Evolutionary conservation across 2,797 vertebrate genomes (phyloP).

Genomic region (Cynodonichthys magdalenae): DNA sequence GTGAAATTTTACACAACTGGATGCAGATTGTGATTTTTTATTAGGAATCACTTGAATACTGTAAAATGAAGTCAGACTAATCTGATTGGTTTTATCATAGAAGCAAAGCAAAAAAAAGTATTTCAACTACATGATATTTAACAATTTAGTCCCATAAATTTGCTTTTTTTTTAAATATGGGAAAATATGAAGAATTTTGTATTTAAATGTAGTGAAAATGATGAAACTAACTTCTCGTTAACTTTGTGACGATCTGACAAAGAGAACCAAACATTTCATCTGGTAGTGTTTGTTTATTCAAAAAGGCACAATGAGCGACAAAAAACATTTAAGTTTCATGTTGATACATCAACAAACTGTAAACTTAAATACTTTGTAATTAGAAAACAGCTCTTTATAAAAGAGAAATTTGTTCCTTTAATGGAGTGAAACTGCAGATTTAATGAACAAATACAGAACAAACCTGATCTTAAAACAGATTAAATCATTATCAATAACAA

Average conservation of each 20-base stretch:
- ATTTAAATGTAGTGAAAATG: too few species aligned
- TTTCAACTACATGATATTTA: too few species aligned
- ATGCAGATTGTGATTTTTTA: too few species aligned
- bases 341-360: slow-evolving; percentile 8
- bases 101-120: too few species aligned
- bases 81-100: too few species aligned
- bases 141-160: too few species aligned
- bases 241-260: background rate
- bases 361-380: background rate
- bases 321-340: slow-evolving; percentile 2
- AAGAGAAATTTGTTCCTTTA: background rate
- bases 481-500: background rate
- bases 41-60: too few species aligned
- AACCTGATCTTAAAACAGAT: slow-evolving; percentile 8
- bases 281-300: slow-evolving; percentile 15
- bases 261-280: background rate
- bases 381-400: background rate
- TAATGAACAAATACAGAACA: background rate
- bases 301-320: slow-evolving; percentile 4
- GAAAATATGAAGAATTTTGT: too few species aligned
- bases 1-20: too few species aligned
- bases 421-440: background rate
- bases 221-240: too few species aligned
- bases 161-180: too few species aligned
- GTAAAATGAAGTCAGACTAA: too few species aligned